Evolutionary conservation across 2,113 vertebrate species (phyloP).

Genomic region (Ictalurus punctatus): DNA sequence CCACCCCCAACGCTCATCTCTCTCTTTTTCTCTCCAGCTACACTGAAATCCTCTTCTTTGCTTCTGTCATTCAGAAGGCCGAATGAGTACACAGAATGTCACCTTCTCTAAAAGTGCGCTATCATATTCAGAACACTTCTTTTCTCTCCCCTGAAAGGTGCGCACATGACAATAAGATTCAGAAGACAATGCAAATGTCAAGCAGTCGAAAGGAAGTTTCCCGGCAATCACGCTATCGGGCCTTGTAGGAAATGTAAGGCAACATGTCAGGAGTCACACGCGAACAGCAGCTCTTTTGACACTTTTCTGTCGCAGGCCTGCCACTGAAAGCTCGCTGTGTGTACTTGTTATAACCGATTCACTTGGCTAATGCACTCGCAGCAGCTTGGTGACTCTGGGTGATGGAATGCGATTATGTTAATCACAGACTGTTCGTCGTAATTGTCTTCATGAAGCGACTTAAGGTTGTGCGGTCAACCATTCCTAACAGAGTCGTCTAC

Average conservation of each 20-base stretch:
- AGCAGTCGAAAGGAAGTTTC: conserved; percentile 25
- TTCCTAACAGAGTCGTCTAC: conserved; percentile 29
- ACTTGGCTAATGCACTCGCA: neutral
- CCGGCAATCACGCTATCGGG: conserved; percentile 13
- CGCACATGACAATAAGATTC: conserved; percentile 24
- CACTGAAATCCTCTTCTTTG: conserved; percentile 7
- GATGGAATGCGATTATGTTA: conserved; percentile 45
- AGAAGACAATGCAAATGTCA: conserved; percentile 40
- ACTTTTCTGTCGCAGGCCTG: conserved; percentile 4
- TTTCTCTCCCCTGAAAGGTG: neutral
- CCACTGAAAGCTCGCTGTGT: neutral
- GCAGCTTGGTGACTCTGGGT: conserved; percentile 10
- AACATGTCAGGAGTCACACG: conserved; percentile 22
- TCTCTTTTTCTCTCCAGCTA: neutral
- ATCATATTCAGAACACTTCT: neutral
- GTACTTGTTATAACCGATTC: neutral
- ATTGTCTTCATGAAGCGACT: conserved; percentile 34
- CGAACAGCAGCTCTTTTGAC: conserved; percentile 3
- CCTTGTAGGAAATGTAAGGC: conserved; percentile 34
- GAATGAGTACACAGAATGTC: neutral
- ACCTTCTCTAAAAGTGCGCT: neutral
- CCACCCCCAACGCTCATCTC: neutral
- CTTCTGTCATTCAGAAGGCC: conserved; percentile 7
- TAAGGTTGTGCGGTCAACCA: conserved; percentile 35
- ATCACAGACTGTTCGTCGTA: conserved; percentile 23